These are phyloP conservation scores for Crossocerus cetratus DNA, from an alignment of 2,888 invertebrate species.

Conservation along the genomic window DNA sequence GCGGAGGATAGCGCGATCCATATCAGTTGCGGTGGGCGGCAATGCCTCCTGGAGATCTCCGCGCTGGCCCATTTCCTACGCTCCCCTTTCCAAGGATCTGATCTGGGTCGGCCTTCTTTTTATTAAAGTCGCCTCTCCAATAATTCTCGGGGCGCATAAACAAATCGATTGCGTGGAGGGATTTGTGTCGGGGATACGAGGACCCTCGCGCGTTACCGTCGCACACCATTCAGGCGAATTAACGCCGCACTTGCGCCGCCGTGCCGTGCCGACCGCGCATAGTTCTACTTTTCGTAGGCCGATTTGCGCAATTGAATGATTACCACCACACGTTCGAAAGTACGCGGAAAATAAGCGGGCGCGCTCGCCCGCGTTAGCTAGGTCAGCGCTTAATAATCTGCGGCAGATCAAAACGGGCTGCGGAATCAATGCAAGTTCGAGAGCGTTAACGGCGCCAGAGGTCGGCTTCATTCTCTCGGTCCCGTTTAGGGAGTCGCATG, in stretches of 20 bases:
- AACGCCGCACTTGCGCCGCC: not conserved
- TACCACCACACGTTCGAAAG: not conserved
- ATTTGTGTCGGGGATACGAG: not conserved
- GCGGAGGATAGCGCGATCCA: no score
- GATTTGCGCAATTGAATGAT: conserved; percentile 14
- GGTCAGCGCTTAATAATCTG: not conserved
- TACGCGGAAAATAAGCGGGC: not conserved
- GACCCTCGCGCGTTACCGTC: conserved; percentile 1
- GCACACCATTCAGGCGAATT: not conserved
- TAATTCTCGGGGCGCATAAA: not conserved
- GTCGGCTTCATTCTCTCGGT: not conserved
- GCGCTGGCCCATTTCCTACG: no score
- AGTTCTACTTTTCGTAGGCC: conserved; percentile 13
- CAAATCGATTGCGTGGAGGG: not conserved
- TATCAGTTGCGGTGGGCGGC: no score
- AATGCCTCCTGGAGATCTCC: no score
- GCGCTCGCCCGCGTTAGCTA: not conserved
- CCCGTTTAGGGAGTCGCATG: conserved; percentile 3
- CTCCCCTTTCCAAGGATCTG: no score
- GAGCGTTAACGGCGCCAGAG: not conserved
- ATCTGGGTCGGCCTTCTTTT: no score
- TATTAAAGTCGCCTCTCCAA: no score
- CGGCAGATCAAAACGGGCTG: not conserved
- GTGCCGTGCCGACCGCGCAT: not conserved
- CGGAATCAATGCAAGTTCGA: not conserved